A percentile compares a stretch with the other conserved stretches of the same genome.
Conservation (phyloP, 2,797 vertebrate genomes). For the Alcedo quadribrachys region DNA sequence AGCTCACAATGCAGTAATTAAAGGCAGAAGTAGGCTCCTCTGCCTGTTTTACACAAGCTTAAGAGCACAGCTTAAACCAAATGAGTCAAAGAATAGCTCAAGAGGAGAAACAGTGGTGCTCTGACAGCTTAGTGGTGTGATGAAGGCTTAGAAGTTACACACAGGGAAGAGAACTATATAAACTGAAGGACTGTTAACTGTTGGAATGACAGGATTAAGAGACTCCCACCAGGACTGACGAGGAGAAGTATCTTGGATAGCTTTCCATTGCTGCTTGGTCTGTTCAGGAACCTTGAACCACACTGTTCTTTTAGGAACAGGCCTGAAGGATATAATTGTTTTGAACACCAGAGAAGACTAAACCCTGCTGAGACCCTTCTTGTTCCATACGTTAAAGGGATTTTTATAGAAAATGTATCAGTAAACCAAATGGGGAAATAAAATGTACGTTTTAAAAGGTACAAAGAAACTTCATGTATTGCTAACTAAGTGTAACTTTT, state of each 20-base stretch:
- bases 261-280: background rate
- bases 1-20: background rate
- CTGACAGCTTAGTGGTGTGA: background rate
- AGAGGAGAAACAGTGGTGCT: background rate
- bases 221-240: background rate
- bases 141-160: background rate
- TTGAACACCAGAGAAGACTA: background rate
- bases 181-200: background rate
- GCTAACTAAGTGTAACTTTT: background rate
- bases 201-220: background rate
- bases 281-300: background rate
- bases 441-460: background rate
- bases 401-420: background rate
- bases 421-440: background rate
- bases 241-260: background rate
- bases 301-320: background rate
- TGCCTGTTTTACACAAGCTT: background rate
- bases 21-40: background rate
- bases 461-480: background rate
- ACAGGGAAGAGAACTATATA: background rate
- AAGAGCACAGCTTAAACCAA: background rate
- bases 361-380: background rate
- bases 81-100: background rate
- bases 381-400: background rate
- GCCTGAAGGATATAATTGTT: background rate